Conservation (phyloP, 2,797 vertebrate species). For the Tympanoctomys barrerae region DNA sequence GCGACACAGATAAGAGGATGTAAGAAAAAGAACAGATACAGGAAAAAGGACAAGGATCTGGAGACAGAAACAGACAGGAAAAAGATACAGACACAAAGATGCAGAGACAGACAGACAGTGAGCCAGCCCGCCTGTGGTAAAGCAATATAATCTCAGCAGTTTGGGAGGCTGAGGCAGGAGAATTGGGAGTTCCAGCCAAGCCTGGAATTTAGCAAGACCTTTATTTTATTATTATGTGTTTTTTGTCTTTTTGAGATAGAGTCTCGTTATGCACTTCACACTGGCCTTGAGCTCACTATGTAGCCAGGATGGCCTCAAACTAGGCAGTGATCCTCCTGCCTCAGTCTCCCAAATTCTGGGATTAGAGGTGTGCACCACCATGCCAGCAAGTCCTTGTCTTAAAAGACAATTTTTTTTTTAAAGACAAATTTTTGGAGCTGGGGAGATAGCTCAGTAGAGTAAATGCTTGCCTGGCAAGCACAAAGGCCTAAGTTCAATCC, state of each 20-base stretch:
- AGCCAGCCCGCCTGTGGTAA: not conserved
- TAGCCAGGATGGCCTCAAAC: no score
- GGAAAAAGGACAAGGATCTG: not conserved
- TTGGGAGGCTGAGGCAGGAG: not conserved
- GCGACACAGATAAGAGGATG: not conserved
- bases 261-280: no score
- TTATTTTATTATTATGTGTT: no score
- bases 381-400: not conserved
- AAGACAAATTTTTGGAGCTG: no score
- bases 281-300: no score
- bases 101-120: not conserved
- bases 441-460: no score
- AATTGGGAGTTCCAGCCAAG: not conserved
- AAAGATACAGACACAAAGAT: not conserved
- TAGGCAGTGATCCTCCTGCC: no score
- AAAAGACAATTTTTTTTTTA: not conserved
- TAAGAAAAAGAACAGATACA: not conserved
- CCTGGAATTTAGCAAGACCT: not conserved
- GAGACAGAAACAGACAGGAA: not conserved
- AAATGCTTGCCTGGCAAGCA: no score
- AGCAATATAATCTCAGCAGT: not conserved
- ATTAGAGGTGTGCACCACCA: no score
- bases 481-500: no score
- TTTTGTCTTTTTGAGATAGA: no score
- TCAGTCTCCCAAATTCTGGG: no score